These are phyloP conservation scores for Cebidichthys violaceus DNA, from an alignment of 2,113 vertebrate genomes.

Conservation along the genomic window DNA sequence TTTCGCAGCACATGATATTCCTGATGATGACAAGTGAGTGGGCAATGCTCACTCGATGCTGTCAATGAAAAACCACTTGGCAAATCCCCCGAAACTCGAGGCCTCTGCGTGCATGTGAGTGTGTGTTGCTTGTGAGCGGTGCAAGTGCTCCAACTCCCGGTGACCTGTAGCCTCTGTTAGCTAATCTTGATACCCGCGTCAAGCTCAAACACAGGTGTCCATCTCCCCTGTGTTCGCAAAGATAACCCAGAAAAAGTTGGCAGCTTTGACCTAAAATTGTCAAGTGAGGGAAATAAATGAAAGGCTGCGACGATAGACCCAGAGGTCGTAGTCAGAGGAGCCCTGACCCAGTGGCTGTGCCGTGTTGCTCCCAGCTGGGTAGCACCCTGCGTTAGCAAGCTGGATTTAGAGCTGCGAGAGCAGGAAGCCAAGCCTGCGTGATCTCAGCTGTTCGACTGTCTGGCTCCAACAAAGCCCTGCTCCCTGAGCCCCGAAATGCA, in stretches of 20 bases:
- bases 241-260: constrained; percentile 36
- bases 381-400: constrained; percentile 32
- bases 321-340: constrained; percentile 51
- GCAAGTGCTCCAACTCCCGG: constrained; percentile 46
- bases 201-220: constrained; percentile 58
- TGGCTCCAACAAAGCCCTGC: constrained; percentile 49
- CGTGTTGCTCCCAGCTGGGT: constrained; percentile 47
- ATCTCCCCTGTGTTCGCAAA: constrained; percentile 38
- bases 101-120: neutral
- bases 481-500: constrained; percentile 63
- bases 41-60: constrained; percentile 61
- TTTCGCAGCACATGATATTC: constrained; percentile 75
- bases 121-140: constrained; percentile 1
- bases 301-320: constrained; percentile 19
- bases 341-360: constrained; percentile 49
- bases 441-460: constrained; percentile 60
- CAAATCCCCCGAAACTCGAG: constrained; percentile 48
- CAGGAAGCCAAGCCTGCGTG: constrained; percentile 46
- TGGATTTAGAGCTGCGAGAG: constrained; percentile 57
- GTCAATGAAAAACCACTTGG: constrained; percentile 74
- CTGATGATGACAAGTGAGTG: constrained; percentile 78
- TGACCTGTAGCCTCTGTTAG: constrained; percentile 34
- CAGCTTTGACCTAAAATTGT: constrained; percentile 30
- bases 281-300: constrained; percentile 38
- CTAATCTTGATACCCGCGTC: constrained; percentile 28